These are phyloP conservation scores for Brachionus rubens DNA, from an alignment of 1,140 invertebrate genomes.

Conservation along the genomic window DNA sequence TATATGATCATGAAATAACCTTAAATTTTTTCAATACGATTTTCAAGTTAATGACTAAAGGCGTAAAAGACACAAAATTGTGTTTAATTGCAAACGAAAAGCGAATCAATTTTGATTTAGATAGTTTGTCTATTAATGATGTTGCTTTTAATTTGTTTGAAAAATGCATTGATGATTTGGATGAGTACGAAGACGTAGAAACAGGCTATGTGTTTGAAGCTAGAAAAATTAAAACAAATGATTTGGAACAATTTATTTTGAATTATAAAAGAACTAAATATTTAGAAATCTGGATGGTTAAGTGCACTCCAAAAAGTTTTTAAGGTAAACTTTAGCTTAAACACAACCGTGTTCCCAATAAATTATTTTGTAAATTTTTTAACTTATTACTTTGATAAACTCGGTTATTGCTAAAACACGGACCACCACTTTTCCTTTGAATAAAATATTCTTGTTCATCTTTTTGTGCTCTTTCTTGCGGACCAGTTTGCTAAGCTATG, in stretches of 20 bases:
- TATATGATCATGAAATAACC: slow-evolving; percentile 9
- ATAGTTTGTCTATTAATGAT: slow-evolving; percentile 8
- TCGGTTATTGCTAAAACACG: no score
- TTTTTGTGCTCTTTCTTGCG: no score
- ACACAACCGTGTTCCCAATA: no score
- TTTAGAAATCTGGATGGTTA: slow-evolving; percentile 27
- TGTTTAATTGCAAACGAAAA: slow-evolving; percentile 37
- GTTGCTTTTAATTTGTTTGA: slow-evolving; percentile 11
- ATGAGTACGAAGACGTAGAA: slow-evolving; percentile 8
- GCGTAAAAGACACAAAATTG: neutral
- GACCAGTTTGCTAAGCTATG: no score
- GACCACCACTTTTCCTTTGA: no score
- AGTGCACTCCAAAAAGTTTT: neutral
- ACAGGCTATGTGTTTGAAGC: neutral
- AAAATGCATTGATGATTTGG: slow-evolving; percentile 14
- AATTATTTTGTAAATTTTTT: no score
- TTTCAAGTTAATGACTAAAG: slow-evolving; percentile 3
- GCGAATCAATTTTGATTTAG: slow-evolving; percentile 14
- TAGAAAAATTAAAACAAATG: neutral
- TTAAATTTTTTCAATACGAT: slow-evolving; percentile 14
- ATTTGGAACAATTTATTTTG: neutral
- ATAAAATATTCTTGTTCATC: no score
- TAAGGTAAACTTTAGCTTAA: neutral
- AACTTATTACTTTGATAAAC: no score
- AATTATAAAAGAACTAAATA: slow-evolving; percentile 18